phyloP scores from a whole-genome alignment of 2,113 vertebrate genomes.

The Aegithalos caudatus region DNA sequence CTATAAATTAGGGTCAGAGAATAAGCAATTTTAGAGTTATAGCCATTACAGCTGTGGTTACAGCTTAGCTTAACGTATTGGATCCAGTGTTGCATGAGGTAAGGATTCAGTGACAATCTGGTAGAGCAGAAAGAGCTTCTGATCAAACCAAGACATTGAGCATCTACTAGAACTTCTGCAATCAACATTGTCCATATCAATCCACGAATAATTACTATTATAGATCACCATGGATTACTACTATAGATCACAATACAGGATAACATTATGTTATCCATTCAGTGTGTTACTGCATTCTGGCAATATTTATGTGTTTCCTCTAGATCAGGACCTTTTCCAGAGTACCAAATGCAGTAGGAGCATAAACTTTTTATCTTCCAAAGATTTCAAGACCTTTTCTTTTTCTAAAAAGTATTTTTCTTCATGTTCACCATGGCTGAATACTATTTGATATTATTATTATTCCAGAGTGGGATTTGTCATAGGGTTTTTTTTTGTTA shows the following conservation, averaged over 20 bases:
- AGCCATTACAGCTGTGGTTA: neutral
- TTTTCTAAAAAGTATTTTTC: neutral
- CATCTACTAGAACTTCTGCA: neutral
- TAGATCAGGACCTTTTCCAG: neutral
- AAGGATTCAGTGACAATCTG: neutral
- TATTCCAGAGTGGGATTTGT: neutral
- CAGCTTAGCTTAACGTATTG: neutral
- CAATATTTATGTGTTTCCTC: neutral
- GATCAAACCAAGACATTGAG: neutral
- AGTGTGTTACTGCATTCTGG: neutral
- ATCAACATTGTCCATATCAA: neutral
- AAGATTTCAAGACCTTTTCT: neutral
- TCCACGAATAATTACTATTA: neutral
- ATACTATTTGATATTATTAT: neutral
- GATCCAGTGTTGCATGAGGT: neutral
- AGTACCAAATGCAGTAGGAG: accelerated
- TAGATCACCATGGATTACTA: neutral
- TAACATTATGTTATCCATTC: neutral
- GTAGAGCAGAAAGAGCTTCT: neutral
- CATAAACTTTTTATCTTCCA: neutral
- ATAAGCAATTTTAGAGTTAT: neutral
- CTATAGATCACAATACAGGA: neutral
- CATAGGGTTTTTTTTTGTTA: accelerated
- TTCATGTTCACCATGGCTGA: neutral
- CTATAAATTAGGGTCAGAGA: neutral